These are phyloP conservation scores for Zaprionus nigranus DNA, from an alignment of 1,140 invertebrate species.

Conservation along the genomic window DNA sequence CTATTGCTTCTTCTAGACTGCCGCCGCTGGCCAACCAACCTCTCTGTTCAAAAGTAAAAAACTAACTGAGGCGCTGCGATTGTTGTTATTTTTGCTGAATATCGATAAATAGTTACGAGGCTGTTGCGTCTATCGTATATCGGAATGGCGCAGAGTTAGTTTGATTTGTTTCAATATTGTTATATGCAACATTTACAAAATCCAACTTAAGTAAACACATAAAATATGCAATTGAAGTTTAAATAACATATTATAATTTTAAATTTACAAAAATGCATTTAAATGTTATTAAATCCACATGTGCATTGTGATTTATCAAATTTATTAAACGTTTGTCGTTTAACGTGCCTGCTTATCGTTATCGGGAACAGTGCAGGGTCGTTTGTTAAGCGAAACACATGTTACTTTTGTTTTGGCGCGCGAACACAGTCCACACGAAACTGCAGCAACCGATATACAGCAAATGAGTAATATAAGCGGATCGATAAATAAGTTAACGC, in stretches of 20 bases:
- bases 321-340: not conserved
- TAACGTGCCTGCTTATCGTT: conserved; percentile 15
- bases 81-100: conserved; percentile 40
- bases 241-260: not conserved
- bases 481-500: conserved; percentile 7
- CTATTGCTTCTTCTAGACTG: conserved; percentile 48
- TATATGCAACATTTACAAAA: not conserved
- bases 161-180: not conserved
- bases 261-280: not conserved
- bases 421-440: conserved; percentile 8
- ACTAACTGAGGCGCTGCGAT: conserved; percentile 61
- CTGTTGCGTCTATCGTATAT: conserved; percentile 21
- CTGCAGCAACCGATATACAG: not conserved
- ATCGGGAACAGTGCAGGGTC: conserved; percentile 28
- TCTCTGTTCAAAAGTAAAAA: conserved; percentile 73
- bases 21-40: conserved; percentile 58
- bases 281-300: not conserved
- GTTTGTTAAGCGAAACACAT: conserved; percentile 39
- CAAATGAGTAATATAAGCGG: not conserved
- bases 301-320: not conserved
- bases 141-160: conserved; percentile 32
- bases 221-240: not conserved
- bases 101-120: conserved; percentile 41
- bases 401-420: conserved; percentile 55
- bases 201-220: not conserved